Percentiles rank a stretch among this genome's conserved stretches.
Evolutionary conservation across 2,797 vertebrate species (phyloP).

Genomic region (Brotula barbata): DNA sequence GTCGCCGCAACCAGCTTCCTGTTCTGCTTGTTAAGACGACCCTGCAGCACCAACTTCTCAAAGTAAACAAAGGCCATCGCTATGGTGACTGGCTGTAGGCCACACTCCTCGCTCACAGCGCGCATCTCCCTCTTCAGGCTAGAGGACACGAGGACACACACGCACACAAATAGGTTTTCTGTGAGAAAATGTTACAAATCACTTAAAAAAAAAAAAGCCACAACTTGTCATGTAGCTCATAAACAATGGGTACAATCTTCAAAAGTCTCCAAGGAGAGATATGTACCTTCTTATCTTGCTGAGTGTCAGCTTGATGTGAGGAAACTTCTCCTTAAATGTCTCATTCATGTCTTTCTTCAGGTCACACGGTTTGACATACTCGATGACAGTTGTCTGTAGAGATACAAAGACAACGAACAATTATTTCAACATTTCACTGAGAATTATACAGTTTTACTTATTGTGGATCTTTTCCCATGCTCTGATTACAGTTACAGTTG

Average conservation of each 20-base stretch:
- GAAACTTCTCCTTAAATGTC: slow-evolving; percentile 95
- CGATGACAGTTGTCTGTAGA: slow-evolving; percentile 93
- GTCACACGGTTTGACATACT: slow-evolving; percentile 96
- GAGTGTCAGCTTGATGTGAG: slow-evolving; percentile 92
- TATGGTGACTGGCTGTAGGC: slow-evolving; percentile 90
- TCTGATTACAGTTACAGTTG: no score
- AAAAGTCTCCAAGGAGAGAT: background rate
- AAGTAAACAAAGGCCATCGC: slow-evolving; percentile 98
- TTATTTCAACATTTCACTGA: background rate
- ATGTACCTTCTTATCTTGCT: slow-evolving; percentile 97
- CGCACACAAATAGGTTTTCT: no score
- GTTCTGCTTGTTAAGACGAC: slow-evolving; percentile 97
- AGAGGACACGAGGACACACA: slow-evolving; percentile 4
- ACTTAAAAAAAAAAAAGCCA: no score
- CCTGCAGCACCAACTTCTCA: slow-evolving; percentile 96
- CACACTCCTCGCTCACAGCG: slow-evolving; percentile 89
- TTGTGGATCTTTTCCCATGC: no score
- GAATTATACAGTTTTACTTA: no score
- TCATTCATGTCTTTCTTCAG: slow-evolving; percentile 99
- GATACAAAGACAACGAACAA: slow-evolving; percentile 23
- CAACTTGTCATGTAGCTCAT: no score
- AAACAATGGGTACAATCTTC: no score
- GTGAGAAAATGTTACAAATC: no score
- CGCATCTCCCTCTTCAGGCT: slow-evolving; percentile 97
- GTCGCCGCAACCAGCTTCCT: slow-evolving; percentile 94